Evolutionary conservation across 2,113 vertebrate genomes (phyloP).

Genomic region (Monarcha castaneiventris): DNA sequence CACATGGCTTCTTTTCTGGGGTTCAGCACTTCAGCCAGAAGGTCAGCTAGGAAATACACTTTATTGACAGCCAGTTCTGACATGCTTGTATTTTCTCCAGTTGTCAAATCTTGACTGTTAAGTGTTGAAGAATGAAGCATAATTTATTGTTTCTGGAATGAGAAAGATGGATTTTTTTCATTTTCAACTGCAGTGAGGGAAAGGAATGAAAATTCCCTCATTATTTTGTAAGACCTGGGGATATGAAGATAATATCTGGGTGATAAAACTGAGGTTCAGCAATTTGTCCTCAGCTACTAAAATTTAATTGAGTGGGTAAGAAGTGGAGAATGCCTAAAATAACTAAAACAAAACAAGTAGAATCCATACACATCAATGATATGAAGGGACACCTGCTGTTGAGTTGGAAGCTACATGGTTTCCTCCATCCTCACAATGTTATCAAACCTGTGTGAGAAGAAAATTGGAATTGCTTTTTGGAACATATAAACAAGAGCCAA

Average conservation of each 20-base stretch:
- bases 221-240: not conserved
- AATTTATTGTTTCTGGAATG: not conserved
- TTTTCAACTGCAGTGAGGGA: not conserved
- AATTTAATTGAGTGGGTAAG: not conserved
- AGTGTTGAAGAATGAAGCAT: not conserved
- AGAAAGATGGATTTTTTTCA: not conserved
- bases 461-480: not conserved
- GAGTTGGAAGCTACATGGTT: not conserved
- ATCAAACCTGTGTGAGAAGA: not conserved
- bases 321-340: not conserved
- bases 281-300: conserved; percentile 4
- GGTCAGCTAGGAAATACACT: not conserved
- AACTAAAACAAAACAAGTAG: not conserved
- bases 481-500: not conserved
- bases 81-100: not conserved
- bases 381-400: not conserved
- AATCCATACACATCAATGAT: rapidly evolving
- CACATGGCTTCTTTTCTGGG: not conserved
- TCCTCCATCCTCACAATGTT: not conserved
- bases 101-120: not conserved
- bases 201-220: not conserved
- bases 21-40: not conserved
- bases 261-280: conserved; percentile 1
- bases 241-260: not conserved
- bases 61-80: not conserved